Evolutionary conservation across 2,797 vertebrate species (phyloP).

Genomic region (Sebastes wilsoni): DNA sequence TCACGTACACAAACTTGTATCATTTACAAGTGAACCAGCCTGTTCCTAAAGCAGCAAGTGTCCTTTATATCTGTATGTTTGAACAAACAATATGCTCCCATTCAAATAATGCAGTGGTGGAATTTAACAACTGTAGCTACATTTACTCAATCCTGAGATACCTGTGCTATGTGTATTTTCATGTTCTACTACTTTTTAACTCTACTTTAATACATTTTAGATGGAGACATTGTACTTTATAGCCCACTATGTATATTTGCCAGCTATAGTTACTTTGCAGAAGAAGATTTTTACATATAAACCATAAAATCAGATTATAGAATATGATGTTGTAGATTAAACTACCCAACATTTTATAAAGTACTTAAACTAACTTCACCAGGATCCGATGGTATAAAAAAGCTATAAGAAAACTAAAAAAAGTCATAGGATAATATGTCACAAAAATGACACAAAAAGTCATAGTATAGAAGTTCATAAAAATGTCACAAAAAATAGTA

Average conservation of each 20-base stretch:
- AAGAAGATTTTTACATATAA: neutral
- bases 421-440: no score
- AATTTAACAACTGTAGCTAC: neutral
- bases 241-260: neutral
- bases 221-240: neutral
- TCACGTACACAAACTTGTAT: neutral
- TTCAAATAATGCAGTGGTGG: neutral
- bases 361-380: neutral
- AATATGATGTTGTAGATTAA: neutral
- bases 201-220: neutral
- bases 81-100: neutral
- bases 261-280: neutral
- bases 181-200: neutral
- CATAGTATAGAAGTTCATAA: neutral
- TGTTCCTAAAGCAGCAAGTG: constrained; percentile 17
- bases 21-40: neutral
- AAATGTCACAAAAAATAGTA: no score
- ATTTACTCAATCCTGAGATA: neutral
- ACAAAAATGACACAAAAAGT: no score
- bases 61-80: neutral
- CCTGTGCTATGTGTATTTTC: neutral
- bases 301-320: neutral
- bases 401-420: no score
- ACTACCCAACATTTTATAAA: neutral
- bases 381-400: no score